Evolutionary conservation across 2,113 vertebrate species (phyloP), one percentile per base, ranked within the genome.

Genomic region (Anolis carolinensis): DNA sequence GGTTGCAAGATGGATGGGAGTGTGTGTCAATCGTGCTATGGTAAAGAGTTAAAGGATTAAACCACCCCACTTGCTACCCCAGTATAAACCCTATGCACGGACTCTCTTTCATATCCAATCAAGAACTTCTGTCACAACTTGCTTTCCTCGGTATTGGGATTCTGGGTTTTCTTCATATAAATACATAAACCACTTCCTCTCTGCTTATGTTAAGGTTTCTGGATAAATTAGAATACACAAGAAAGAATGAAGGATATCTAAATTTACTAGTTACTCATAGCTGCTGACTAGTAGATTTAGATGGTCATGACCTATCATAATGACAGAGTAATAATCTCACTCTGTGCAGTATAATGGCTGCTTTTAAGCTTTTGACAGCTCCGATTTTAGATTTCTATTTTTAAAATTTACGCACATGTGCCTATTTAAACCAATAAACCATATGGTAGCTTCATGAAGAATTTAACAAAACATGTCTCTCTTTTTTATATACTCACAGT

Each of bases 401-500:
- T 84, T 81, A 81, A 87, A 44, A 89, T 75, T 79, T 1, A 32
- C 52, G 25, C 44, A 39, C 32, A 83, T 63, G 36, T 74, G 90
- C 81, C 91, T 83, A 67, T 84, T 93, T 87, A 91, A 83, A 89
- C 83, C 89, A 89, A 86, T 89, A 92, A 89, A 81, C 82, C 50
- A 79, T 80, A 84, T 82, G n/a, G 91, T 50, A 89, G 81, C 36
- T 73, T 79, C 81, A 89, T 80, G 82, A 89, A 89, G 50, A 44
- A 89, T 89, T 89, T 86, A 81, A 70, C 88, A 90, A 86, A 90
- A 88, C 85, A 90, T 85, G 75, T 71, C 10, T 71, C 18, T 59
- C 55, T 83, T 82, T 82, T 79, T 82, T 91, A 91, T 84, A 82
- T 83, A 74, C 79, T 95, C 93, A 92, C 86, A 93, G 88, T 90